These are phyloP conservation scores for Pavo muticus DNA, from an alignment of 2,113 vertebrate genomes.

Conservation along the genomic window DNA sequence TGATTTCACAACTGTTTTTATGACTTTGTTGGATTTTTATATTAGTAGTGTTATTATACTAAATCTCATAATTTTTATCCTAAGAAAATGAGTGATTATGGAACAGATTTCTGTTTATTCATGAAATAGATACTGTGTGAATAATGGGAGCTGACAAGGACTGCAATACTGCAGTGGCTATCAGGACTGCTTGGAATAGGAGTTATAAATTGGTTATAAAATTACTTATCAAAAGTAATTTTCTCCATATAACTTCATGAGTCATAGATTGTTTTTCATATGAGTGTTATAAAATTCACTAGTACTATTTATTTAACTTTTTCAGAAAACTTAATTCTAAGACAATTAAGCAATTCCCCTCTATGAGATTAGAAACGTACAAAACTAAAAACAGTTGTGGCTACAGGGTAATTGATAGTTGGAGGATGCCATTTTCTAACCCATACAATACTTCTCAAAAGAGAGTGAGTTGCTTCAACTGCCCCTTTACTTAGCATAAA, in stretches of 20 bases:
- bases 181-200: background rate
- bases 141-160: background rate
- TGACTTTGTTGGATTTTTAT: background rate
- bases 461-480: background rate
- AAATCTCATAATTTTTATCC: background rate
- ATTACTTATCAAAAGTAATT: background rate
- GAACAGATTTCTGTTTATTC: background rate
- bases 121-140: background rate
- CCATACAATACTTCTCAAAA: background rate
- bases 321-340: background rate
- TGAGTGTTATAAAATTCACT: background rate
- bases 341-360: background rate
- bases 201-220: background rate
- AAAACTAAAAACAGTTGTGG: background rate
- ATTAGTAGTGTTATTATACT: background rate
- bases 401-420: background rate
- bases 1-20: background rate
- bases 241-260: background rate
- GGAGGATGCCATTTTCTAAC: background rate
- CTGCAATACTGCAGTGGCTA: background rate
- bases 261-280: background rate
- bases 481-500: background rate
- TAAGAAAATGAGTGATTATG: background rate
- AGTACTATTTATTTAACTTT: background rate
- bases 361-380: background rate